Conservation (phyloP, 2,113 vertebrate species). For the Etheostoma cragini region DNA sequence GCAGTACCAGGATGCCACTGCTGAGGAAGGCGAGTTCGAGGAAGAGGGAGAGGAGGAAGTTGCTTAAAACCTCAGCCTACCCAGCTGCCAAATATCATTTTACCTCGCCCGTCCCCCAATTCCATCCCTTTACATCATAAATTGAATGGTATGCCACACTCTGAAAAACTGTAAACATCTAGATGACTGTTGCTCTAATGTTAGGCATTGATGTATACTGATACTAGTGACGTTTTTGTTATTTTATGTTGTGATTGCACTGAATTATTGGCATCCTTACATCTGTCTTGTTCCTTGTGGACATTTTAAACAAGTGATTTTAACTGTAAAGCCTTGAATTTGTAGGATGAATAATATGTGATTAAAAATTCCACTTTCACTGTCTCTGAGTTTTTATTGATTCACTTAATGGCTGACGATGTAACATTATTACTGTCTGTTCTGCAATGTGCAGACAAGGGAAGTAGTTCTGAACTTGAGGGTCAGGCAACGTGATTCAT, state of each 20-base stretch:
- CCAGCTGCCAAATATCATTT: constrained; percentile 22
- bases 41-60: constrained; percentile 85
- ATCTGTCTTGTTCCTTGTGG: constrained; percentile 36
- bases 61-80: constrained; percentile 63
- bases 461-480: neutral
- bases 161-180: constrained; percentile 27
- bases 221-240: constrained; percentile 56
- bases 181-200: constrained; percentile 45
- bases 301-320: constrained; percentile 57
- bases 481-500: neutral
- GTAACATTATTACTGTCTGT: neutral
- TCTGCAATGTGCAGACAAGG: neutral
- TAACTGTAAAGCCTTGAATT: constrained; percentile 76
- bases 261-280: constrained; percentile 50
- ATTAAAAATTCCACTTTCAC: constrained; percentile 61
- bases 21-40: constrained; percentile 89
- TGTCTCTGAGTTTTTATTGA: constrained; percentile 45
- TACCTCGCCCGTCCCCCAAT: neutral
- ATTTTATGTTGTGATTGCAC: constrained; percentile 73
- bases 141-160: constrained; percentile 13
- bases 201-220: constrained; percentile 58
- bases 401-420: constrained; percentile 6
- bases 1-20: constrained; percentile 94
- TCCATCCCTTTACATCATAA: constrained; percentile 12
- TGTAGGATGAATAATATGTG: constrained; percentile 64